These are phyloP conservation scores for Hyperoplus immaculatus DNA, from an alignment of 2,797 vertebrate species.

Conservation along the genomic window DNA sequence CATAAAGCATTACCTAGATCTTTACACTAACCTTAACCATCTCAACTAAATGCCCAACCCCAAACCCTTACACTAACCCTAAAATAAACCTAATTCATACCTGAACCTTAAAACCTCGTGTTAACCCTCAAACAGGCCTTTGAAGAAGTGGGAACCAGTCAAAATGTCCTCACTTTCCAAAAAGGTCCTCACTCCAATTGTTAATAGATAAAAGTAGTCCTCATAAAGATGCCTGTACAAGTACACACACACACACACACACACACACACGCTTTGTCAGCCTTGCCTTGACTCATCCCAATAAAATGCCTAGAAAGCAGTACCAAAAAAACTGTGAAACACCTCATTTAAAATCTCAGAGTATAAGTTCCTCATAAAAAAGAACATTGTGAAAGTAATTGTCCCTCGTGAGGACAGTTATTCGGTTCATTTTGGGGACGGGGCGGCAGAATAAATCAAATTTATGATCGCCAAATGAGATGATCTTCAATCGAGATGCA, in stretches of 20 bases:
- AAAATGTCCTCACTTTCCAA: too few species aligned
- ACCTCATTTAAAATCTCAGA: constrained; percentile 38
- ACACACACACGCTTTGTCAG: constrained; percentile 32
- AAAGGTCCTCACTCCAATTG: too few species aligned
- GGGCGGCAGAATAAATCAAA: constrained; percentile 5
- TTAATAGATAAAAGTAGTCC: too few species aligned
- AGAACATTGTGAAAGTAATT: constrained; percentile 31
- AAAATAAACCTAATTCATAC: too few species aligned
- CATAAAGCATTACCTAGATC: too few species aligned
- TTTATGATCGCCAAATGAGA: constrained; percentile 38
- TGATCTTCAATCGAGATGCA: constrained; percentile 51
- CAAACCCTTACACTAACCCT: too few species aligned
- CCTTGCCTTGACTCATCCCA: constrained; percentile 42
- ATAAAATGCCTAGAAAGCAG: constrained; percentile 62
- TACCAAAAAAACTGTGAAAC: constrained; percentile 18
- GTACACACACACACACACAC: constrained; percentile 23
- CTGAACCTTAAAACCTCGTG: too few species aligned
- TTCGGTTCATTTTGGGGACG: constrained; percentile 42
- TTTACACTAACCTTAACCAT: too few species aligned
- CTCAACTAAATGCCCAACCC: too few species aligned
- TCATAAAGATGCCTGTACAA: neutral
- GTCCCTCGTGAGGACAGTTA: constrained; percentile 32
- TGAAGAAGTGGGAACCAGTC: too few species aligned
- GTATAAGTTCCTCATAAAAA: constrained; percentile 31
- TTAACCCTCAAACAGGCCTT: too few species aligned